Evolutionary conservation across 2,888 invertebrate species (phyloP).

Genomic region (Thyatira batis): DNA sequence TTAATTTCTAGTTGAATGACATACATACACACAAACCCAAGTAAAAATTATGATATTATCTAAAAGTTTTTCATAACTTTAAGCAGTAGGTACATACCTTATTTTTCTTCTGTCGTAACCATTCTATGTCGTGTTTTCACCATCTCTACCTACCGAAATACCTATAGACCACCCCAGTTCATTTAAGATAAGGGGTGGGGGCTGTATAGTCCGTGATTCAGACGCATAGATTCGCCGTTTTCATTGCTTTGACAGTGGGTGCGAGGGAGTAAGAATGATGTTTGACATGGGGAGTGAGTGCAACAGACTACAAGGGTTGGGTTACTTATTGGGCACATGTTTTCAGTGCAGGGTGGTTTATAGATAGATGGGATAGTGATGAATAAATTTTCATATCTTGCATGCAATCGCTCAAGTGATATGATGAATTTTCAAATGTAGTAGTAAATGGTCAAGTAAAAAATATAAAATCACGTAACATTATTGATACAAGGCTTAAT

Average conservation of each 20-base stretch:
- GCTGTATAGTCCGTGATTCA: conserved; percentile 65
- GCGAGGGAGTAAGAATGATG: conserved; percentile 48
- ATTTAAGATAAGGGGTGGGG: conserved; percentile 76
- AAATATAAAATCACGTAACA: too few species aligned
- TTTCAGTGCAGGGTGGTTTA: conserved; percentile 48
- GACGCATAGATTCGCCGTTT: conserved; percentile 78
- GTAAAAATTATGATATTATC: too few species aligned
- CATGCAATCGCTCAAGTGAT: conserved; percentile 19
- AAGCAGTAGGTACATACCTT: background rate
- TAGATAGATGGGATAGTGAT: conserved; percentile 35
- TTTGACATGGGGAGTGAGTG: conserved; percentile 48
- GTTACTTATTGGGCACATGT: conserved; percentile 71
- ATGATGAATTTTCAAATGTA: too few species aligned
- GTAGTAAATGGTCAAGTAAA: too few species aligned
- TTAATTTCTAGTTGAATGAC: too few species aligned
- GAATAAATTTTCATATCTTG: conserved; percentile 51
- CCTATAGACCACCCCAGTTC: conserved; percentile 71
- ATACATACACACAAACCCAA: too few species aligned
- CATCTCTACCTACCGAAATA: conserved; percentile 22
- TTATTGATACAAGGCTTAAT: too few species aligned
- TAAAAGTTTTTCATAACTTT: background rate
- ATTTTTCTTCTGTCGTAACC: conserved; percentile 4
- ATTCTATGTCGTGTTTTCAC: conserved; percentile 9
- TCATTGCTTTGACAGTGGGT: conserved; percentile 72
- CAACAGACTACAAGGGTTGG: conserved; percentile 59